These are phyloP conservation scores for Synergus japonicus DNA, from an alignment of 2,888 invertebrate species.

Conservation along the genomic window DNA sequence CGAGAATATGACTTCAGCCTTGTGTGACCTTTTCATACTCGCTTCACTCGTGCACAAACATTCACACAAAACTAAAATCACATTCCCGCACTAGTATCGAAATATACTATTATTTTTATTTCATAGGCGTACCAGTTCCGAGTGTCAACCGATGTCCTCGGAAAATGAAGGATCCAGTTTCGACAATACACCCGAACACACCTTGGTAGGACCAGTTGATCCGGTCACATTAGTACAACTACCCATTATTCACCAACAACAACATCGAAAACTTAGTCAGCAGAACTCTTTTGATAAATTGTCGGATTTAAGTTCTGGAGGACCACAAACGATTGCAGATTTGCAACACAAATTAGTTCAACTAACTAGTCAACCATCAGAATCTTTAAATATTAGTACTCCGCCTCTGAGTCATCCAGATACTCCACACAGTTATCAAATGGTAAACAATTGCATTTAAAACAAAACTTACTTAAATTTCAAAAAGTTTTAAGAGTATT, in stretches of 20 bases:
- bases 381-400: constrained; percentile 73
- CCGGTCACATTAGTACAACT: constrained; percentile 62
- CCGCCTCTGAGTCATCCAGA: constrained; percentile 81
- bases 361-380: constrained; percentile 78
- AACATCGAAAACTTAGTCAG: constrained; percentile 73
- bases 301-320: constrained; percentile 62
- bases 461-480: too few relatives aligned
- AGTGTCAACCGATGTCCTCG: constrained; percentile 69
- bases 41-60: too few relatives aligned
- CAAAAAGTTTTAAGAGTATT: too few relatives aligned
- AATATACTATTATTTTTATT: background rate
- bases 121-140: constrained; percentile 69
- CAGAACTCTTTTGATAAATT: constrained; percentile 74
- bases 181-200: constrained; percentile 74
- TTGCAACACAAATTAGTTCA: constrained; percentile 81
- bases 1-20: too few relatives aligned
- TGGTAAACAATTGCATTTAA: constrained; percentile 9
- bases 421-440: constrained; percentile 83
- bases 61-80: too few relatives aligned
- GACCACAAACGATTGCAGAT: constrained; percentile 79
- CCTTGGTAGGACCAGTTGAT: constrained; percentile 69
- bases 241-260: constrained; percentile 64
- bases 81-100: background rate
- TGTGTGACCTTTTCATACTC: too few relatives aligned
- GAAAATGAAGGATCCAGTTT: constrained; percentile 74